Base-by-base conservation (phyloP, 1,140 invertebrate genomes). In the Steinernema khuongi region DNA sequence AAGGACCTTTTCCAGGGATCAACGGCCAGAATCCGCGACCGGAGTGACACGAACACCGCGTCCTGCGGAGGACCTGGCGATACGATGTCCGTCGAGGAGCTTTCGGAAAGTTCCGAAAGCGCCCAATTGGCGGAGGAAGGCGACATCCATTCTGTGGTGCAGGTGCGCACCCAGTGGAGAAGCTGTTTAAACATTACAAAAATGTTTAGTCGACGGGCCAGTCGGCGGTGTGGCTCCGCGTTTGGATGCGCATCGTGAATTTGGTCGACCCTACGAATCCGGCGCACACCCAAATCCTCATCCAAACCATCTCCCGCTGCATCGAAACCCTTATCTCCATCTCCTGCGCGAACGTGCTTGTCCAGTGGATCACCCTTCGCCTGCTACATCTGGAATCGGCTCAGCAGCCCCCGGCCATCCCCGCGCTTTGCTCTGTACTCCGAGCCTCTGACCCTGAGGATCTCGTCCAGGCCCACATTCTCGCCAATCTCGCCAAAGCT, bases 401-500 rank as follows among this genome's bases (percentile, higher is more conserved):
- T 29, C 50, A 82, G 26, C 80, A 80, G 60, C 79, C 79, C 26
- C 79, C 81, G 43, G 79, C 79, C 28, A 77, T 84, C 68, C 71
- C 79, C 1, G 76, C 81, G 4, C 43, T 83, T 1, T 77, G 73
- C 50, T 70, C 76, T 1, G 80, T 85, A 26, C 67, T 84, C 11
- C 31, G 66, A 14, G 31, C 31, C n/a, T 50, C 80, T n/a, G 28
- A 83, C 1, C 81, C 81, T 18, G 73, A 83, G 18, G 68, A 50
- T 28, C 74, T 76, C 18, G 60, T 78, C 18, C 70, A 79, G 4
- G 78, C 81, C 14, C 74, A 79, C 32, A 83, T 83, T 36, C 66
- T 83, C 14, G 41, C 50, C 29, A 50, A 78, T 26, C 31, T 81
- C 22, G n/a, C 43, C 11, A 60, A 7, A 14, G 7, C 50, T 26